Evolutionary conservation across 1,140 invertebrate species (phyloP).

Genomic region (Zaprionus camerounensis): DNA sequence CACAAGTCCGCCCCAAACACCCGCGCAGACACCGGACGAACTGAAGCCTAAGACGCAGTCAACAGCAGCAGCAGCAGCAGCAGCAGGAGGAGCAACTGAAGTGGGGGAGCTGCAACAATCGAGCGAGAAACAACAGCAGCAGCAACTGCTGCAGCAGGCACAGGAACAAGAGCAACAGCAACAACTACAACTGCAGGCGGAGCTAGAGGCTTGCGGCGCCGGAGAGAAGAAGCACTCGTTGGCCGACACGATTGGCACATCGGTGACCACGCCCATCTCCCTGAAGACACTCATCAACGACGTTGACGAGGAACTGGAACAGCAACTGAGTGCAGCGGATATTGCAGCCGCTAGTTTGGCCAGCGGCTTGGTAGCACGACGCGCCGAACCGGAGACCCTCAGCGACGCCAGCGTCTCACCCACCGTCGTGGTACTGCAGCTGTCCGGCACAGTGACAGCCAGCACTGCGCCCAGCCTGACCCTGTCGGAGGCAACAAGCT

Average conservation of each 20-base stretch:
- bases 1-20: slow-evolving; percentile 84
- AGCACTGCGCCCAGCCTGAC: slow-evolving; percentile 40
- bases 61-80: neutral
- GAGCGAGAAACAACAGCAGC: slow-evolving; percentile 29
- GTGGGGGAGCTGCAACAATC: neutral
- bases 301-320: slow-evolving; percentile 74
- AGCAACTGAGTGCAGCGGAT: slow-evolving; percentile 71
- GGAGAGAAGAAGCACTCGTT: slow-evolving; percentile 73
- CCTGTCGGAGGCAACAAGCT: slow-evolving; percentile 17
- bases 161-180: slow-evolving; percentile 36
- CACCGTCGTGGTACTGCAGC: slow-evolving; percentile 61
- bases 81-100: neutral
- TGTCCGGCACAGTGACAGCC: slow-evolving; percentile 51
- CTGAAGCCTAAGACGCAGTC: slow-evolving; percentile 45
- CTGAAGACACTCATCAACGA: slow-evolving; percentile 81
- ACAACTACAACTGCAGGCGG: slow-evolving; percentile 20
- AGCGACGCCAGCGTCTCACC: slow-evolving; percentile 81
- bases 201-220: slow-evolving; percentile 14
- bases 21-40: slow-evolving; percentile 72
- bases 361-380: slow-evolving; percentile 72
- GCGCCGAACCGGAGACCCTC: slow-evolving; percentile 76
- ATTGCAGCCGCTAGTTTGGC: slow-evolving; percentile 77
- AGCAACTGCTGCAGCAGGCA: slow-evolving; percentile 27
- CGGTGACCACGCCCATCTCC: slow-evolving; percentile 78
- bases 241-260: slow-evolving; percentile 75